phyloP scores from a whole-genome alignment of 2,797 vertebrate species.

The Schizopygopsis pylzovi region DNA sequence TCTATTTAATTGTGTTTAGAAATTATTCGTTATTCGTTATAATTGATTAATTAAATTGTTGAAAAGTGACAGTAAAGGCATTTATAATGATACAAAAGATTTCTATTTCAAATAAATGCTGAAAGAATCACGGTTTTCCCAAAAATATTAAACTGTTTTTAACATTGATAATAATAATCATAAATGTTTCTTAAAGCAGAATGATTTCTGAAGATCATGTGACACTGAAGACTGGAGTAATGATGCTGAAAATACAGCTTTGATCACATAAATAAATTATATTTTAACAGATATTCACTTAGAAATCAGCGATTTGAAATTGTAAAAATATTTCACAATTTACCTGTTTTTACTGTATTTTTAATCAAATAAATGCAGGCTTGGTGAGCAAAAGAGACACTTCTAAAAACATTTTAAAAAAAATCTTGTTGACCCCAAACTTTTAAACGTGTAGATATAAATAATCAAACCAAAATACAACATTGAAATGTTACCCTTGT shows the following conservation, averaged over 20 bases:
- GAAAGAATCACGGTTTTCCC: background rate
- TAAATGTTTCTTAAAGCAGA: background rate
- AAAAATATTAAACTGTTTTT: too few relatives aligned
- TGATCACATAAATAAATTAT: background rate
- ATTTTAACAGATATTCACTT: background rate
- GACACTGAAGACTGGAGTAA: background rate
- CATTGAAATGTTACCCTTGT: background rate
- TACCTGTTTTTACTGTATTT: background rate
- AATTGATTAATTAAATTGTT: background rate
- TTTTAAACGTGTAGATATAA: background rate
- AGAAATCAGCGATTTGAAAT: background rate
- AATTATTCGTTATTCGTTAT: too few relatives aligned
- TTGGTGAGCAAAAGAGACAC: background rate
- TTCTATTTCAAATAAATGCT: background rate
- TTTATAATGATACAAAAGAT: background rate
- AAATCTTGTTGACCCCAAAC: background rate
- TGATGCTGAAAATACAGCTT: background rate
- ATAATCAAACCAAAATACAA: background rate
- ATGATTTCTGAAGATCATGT: background rate
- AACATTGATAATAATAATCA: too few relatives aligned
- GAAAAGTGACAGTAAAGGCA: background rate
- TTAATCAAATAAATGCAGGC: background rate
- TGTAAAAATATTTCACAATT: background rate
- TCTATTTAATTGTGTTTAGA: too few relatives aligned
- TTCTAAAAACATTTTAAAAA: background rate